Base-by-base conservation (phyloP, 2,888 invertebrate genomes). In the Synergus laeviventris region DNA sequence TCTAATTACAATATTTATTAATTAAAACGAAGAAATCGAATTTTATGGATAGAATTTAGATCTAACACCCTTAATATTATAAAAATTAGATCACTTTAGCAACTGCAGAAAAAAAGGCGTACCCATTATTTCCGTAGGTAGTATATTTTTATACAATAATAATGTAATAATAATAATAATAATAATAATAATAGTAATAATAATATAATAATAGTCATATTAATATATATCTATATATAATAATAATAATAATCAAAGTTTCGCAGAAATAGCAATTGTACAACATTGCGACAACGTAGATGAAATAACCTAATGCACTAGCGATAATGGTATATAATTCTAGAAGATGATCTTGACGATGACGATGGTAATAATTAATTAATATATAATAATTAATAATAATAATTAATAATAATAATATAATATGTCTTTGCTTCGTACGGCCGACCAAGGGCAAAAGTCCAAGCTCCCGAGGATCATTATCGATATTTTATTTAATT, bases 371-470 rank as follows among this genome's bases (percentile, higher is more conserved):
- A 73, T 73, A 62, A 73, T 74, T 38, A 60, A 70, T 73, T 36
- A 38, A 38, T 66, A 38, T 54, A 39, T 81, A 82, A 83, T 84
- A 81, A 81, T 77, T 82, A 82, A 83, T 83, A 79, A 84, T 82
- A 82, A 84, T 85, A 82, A 83, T 85, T 83, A 79, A 84, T 82
- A 82, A 84, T 85, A 82, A 83, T 85, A 79, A 81, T 79, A 80
- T 83, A 81, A 82, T 84, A 82, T 87, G 85, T 88, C 87, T 88
- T 87, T 87, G 86, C 82, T 81, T 81, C 81, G 84, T 85, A 85
- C 86, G 84, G 83, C 82, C 86, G 84, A 85, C 78, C 85, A 81
- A 82, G 85, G 81, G 84, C 84, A 70, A 78, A 77, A 79, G 74
- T 79, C 79, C 77, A 78, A 81, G 78, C 84, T 78, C 78, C 74